These are phyloP conservation scores for Cosmia pyralina DNA, from an alignment of 2,888 invertebrate species.

Conservation along the genomic window DNA sequence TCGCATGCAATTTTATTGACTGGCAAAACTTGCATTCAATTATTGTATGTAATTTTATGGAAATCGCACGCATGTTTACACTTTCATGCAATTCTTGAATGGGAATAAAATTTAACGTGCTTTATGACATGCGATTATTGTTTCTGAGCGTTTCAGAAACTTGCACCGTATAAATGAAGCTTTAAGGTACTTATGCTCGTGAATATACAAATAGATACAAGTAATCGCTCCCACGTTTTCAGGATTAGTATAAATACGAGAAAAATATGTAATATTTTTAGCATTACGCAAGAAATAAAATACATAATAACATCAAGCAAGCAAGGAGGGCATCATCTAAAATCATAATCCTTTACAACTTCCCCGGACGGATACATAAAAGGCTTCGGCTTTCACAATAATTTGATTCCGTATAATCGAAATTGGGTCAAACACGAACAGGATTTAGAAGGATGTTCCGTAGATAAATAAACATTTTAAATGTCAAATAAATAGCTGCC, in stretches of 20 bases:
- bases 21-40: too few species aligned
- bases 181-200: too few species aligned
- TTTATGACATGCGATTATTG: too few species aligned
- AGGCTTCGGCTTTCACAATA: slow-evolving; percentile 54
- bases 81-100: too few species aligned
- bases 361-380: slow-evolving; percentile 46
- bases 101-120: too few species aligned
- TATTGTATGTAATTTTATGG: too few species aligned
- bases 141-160: too few species aligned
- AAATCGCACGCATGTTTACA: too few species aligned
- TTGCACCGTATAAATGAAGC: too few species aligned
- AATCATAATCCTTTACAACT: slow-evolving; percentile 57
- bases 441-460: slow-evolving; percentile 32
- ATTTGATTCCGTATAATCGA: slow-evolving; percentile 52
- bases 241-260: not conserved
- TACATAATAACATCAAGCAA: slow-evolving; percentile 10
- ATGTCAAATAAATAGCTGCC: too few species aligned
- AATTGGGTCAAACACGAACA: slow-evolving; percentile 29
- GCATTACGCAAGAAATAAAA: slow-evolving; percentile 23
- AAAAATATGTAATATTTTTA: slow-evolving; percentile 7
- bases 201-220: too few species aligned
- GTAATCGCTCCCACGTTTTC: slow-evolving; percentile 3
- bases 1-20: too few species aligned
- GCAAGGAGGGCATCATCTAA: slow-evolving; percentile 16
- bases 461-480: not conserved